Evolutionary conservation across 2,113 vertebrate genomes (phyloP).

Genomic region (Furnarius figulus): DNA sequence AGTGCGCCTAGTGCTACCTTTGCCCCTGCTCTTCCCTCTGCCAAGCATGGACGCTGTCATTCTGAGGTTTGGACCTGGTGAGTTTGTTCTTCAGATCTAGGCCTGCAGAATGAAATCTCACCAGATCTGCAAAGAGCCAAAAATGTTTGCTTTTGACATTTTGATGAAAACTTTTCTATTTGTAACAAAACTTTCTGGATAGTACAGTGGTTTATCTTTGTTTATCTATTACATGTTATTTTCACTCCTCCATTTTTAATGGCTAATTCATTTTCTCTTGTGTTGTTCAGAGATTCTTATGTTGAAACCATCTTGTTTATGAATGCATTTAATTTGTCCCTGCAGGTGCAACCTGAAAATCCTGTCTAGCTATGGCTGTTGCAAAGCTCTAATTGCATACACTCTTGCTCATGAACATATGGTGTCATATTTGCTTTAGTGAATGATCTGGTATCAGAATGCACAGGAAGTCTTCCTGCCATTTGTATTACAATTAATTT

Average conservation of each 20-base stretch:
- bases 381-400: not conserved
- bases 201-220: not conserved
- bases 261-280: not conserved
- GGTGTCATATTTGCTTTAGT: not conserved
- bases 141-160: not conserved
- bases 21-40: not conserved
- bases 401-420: not conserved
- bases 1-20: not conserved
- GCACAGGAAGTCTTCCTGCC: not conserved
- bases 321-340: not conserved
- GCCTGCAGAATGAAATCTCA: not conserved
- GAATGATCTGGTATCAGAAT: not conserved
- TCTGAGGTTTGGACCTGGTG: not conserved
- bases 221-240: not conserved
- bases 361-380: not conserved
- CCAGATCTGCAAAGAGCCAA: not conserved
- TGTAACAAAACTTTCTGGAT: not conserved
- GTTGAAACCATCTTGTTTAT: not conserved
- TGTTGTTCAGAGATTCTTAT: not conserved
- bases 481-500: not conserved
- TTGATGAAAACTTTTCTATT: not conserved
- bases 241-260: not conserved
- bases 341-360: not conserved
- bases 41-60: accelerated
- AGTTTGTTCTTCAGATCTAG: not conserved